Evolutionary conservation across 1,140 invertebrate genomes (phyloP).

Genomic region (Polyergus mexicanus): DNA sequence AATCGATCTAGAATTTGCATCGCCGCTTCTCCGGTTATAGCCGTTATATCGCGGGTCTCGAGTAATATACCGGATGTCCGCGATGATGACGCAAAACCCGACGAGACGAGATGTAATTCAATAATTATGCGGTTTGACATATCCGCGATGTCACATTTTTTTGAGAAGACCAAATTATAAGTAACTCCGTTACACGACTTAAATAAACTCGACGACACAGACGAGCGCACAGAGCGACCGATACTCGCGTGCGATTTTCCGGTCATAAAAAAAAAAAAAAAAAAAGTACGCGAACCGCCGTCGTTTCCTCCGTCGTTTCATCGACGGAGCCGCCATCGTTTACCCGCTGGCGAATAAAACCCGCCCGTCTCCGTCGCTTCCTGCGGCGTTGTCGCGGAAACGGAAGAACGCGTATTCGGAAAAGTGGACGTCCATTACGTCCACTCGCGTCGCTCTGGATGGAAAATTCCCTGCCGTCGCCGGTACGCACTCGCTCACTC

Average conservation of each 20-base stretch:
- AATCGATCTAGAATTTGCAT: conserved; percentile 51
- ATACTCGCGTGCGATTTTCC: conserved; percentile 15
- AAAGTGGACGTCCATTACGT: conserved; percentile 62
- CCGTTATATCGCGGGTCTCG: not conserved
- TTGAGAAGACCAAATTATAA: not conserved
- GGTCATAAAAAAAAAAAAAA: conserved; percentile 24
- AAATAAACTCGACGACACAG: not conserved
- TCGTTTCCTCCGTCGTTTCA: conserved; percentile 41
- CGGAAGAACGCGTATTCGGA: conserved; percentile 66
- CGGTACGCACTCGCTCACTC: conserved; percentile 6
- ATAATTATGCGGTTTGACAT: not conserved
- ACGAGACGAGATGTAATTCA: not conserved
- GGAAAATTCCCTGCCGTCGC: conserved; percentile 38
- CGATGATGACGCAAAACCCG: not conserved
- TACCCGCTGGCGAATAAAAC: conserved; percentile 57
- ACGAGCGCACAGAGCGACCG: not conserved
- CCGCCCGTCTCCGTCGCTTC: conserved; percentile 37
- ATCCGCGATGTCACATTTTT: not conserved
- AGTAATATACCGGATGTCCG: conserved; percentile 24
- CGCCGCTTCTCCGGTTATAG: not conserved
- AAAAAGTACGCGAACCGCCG: conserved; percentile 11
- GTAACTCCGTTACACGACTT: not conserved
- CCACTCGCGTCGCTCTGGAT: conserved; percentile 38
- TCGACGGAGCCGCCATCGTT: conserved; percentile 51
- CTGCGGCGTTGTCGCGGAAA: conserved; percentile 65